Base-by-base conservation (phyloP, 1,140 invertebrate species). In the Bombus pyrosoma region DNA sequence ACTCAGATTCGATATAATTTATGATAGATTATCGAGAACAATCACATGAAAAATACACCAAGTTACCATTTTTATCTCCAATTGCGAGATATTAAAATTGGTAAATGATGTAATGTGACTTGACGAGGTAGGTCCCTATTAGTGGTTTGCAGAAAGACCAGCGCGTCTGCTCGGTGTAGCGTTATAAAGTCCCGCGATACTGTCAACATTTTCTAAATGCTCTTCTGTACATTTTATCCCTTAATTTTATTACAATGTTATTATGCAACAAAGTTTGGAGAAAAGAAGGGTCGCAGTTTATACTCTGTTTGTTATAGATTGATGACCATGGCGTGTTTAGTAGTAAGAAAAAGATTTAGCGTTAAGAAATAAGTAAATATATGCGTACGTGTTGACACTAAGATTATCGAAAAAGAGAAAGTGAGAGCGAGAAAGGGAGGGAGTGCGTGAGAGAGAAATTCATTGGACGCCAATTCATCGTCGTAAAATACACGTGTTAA, bases 141-240 rank as follows among this genome's bases (percentile, higher is more conserved):
- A 90, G 80, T 86, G 86, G 81, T 53, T 37, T 76, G 32, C 74
- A 25, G 47, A 88, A 77, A 43, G 22, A 83, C 89, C 87, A 87
- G 80, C 91, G 92, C 92, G 91, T 93, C 91, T 92, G 92, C 87
- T 92, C 91, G 92, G 93, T 88, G 82, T 90, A 94, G 92, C 86
- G 92, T 92, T 92, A 94, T 89, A 86, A 93, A 83, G 93, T 95
- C 93, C 92, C 92, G 66, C 41, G 47, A 47, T 85, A 88, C 84
- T 92, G 78, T 93, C 92, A 89, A 93, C 90, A 92, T 94, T 95
- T 94, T 94, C 88, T 94, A 93, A 91, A 93, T 84, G 89, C 92
- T 93, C 92, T 94, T 95, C 92, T 95, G 95, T 95, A 95, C 92
- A 95, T 95, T 95, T 94, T 93, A 91, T 94, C 88, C 77, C 85